Percentiles rank a stretch among this genome's conserved stretches.
These are phyloP conservation scores for Agapornis roseicollis DNA, from an alignment of 2,113 vertebrate genomes.

Conservation along the genomic window DNA sequence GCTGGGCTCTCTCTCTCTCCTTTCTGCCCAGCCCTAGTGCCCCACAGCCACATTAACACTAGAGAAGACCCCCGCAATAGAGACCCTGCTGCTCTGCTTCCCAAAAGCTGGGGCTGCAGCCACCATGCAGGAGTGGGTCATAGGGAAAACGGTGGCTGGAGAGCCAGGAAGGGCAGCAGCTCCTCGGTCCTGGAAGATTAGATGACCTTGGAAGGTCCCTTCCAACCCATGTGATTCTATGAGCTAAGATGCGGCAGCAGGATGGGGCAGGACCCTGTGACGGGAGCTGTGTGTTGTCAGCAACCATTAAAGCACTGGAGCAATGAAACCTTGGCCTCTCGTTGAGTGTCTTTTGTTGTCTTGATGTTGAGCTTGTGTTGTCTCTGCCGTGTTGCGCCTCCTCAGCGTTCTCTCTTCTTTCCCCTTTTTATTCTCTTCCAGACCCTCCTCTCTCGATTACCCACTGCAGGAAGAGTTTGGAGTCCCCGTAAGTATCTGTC, in stretches of 20 bases:
- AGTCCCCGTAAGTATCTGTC: constrained; percentile 94
- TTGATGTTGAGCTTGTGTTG: constrained; percentile 37
- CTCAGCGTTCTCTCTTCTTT: constrained; percentile 68
- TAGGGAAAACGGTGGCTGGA: not conserved
- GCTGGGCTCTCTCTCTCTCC: not conserved
- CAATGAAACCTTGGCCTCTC: constrained; percentile 59
- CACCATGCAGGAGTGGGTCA: not conserved
- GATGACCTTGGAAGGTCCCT: not conserved
- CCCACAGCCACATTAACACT: not conserved
- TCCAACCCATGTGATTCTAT: not conserved
- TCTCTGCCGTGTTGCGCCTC: constrained; percentile 22
- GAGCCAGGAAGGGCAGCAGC: not conserved
- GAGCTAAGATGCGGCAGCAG: not conserved
- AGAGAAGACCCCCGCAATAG: constrained; percentile 7
- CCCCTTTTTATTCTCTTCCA: constrained; percentile 70
- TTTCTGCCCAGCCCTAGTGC: not conserved
- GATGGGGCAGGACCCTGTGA: constrained; percentile 26
- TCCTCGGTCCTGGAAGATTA: not conserved
- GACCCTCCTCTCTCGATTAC: constrained; percentile 99
- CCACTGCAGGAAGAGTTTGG: constrained; percentile 98
- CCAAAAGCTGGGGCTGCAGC: not conserved
- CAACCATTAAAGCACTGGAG: constrained; percentile 60
- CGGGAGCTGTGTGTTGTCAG: constrained; percentile 53
- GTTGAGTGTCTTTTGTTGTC: constrained; percentile 59
- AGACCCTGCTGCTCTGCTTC: not conserved